Conservation (phyloP, 2,888 invertebrate genomes). For the Nemotelus nigrinus region DNA sequence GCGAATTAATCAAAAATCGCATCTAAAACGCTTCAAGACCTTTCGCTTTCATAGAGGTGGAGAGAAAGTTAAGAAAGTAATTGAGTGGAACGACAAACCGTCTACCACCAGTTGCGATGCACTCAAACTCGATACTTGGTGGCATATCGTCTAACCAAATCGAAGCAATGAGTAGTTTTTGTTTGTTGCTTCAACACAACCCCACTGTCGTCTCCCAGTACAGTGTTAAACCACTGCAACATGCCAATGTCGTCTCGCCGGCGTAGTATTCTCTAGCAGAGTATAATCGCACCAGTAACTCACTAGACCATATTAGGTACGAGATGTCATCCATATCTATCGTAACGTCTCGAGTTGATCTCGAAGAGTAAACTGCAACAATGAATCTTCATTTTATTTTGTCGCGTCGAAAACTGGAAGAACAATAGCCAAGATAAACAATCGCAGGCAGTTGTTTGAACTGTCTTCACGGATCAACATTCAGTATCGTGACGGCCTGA, state of each 20-base stretch:
- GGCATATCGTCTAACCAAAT: not conserved
- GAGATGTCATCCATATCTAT: conserved; percentile 6
- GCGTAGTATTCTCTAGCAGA: too few species aligned
- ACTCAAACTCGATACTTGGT: conserved; percentile 7
- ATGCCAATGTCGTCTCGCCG: too few species aligned
- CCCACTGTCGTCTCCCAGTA: conserved; percentile 9
- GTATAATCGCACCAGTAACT: conserved; percentile 31
- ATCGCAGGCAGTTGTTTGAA: too few species aligned
- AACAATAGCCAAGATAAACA: too few species aligned
- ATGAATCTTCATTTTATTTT: not conserved
- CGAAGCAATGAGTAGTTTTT: too few species aligned
- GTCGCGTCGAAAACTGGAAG: too few species aligned
- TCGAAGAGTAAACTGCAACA: not conserved
- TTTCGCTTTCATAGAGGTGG: conserved; percentile 39
- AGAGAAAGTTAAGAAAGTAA: conserved; percentile 42
- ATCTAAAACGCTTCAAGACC: conserved; percentile 26
- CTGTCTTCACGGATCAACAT: too few species aligned
- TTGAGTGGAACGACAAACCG: conserved; percentile 32
- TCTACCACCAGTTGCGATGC: not conserved
- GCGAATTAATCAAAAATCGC: conserved; percentile 19
- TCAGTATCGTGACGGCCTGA: too few species aligned
- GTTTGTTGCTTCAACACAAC: not conserved
- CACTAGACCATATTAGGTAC: conserved; percentile 32
- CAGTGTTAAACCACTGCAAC: too few species aligned
- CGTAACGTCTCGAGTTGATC: not conserved